Base-by-base conservation (phyloP, 2,797 vertebrate species). In the Apogon hyalosoma region DNA sequence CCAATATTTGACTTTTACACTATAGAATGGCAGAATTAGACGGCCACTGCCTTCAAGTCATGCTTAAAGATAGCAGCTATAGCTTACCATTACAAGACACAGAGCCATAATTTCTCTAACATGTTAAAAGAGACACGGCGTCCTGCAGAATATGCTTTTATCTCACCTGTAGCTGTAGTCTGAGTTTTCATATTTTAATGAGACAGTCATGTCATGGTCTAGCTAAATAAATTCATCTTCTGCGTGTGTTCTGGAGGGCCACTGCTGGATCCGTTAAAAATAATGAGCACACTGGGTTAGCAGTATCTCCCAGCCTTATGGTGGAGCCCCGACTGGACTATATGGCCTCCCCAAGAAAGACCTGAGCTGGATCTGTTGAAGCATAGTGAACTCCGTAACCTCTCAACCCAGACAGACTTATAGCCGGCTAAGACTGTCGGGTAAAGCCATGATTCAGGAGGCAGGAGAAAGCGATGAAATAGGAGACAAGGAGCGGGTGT, bases 251-350 rank as follows among this genome's bases (percentile, higher is more conserved):
- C 45, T 24, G 21, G 41, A 64, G 43, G 57, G 46, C 77, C 68
- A 71, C 67, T 42, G 21, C 51, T 38, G 62, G 21, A 60, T 69
- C 63, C 57, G 61, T 71, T 69, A 63, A 43, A 60, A 81, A 76
- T 86, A 85, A 89, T 78, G 76, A 89, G 75, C 68, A 45, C 19
- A 28, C 48, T 48, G 19, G 71, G 72, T 51, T 57, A 15, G 56
- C 50, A 16, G 40, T 49, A 19, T 28, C 71, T 80, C 40, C 75
- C 63, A 74, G 81, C 45, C 47, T 52, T 63, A 24, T 40, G 49
- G 66, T 46, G 74, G 63, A 81, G 78, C 69, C 46, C 73, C 80
- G 74, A 72, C 11, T 8, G 77, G 68, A 24, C 21, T 24, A 24
- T 24, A 68, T 71, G 78, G 56, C 41, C 33, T 72, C 69, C 24